Evolutionary conservation across 2,797 vertebrate species (phyloP), one percentile per base, ranked within the genome.

Genomic region (Tangara arthus): DNA sequence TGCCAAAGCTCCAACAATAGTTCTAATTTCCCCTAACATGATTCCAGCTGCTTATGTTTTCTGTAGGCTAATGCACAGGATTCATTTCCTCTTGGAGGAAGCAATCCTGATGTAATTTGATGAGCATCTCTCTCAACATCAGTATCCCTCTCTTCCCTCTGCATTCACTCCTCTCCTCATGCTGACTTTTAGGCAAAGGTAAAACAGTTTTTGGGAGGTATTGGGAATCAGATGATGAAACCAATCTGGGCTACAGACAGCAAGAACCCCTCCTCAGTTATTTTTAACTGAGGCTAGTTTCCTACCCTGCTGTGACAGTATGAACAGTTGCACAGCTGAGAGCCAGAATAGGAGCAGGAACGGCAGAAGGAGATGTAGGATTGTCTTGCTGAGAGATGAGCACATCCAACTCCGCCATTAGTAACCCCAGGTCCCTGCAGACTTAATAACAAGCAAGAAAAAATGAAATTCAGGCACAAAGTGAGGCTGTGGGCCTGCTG

Each of bases 41-140:
- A 90, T 94, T 93, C 80, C 69, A 92, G 66, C 55, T 76, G 59
- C 80, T 91, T 91, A 84, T 80, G 59, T 94, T 95, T 95, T 95
- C 93, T 93, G 90, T 84, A 91, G 73, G 59, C 80, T 95, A 86
- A 89, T 78, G 93, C 59, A 88, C 32, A 83, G 82, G 65, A 72
- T 59, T 61, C 47, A 79, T 87, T 96, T 96, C 93, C 90, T 91
- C 71, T 66, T 35, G 42, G 63, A 69, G 93, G 66, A 95, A 95
- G 75, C 55, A 81, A 65, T 65, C 39, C 55, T 47, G 39, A 61
- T 6, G 1, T 75, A 86, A 94, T 86, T 85, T 50, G 53, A 75
- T 81, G 55, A 94, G 65, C 68, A 60, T 53, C 75, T 78, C 87
- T 42, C 52, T 20, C 24, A 89, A 49, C 46, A 83, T 47, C 65